Evolutionary conservation across 2,113 vertebrate species (phyloP).

Genomic region (Peromyscus maniculatus): DNA sequence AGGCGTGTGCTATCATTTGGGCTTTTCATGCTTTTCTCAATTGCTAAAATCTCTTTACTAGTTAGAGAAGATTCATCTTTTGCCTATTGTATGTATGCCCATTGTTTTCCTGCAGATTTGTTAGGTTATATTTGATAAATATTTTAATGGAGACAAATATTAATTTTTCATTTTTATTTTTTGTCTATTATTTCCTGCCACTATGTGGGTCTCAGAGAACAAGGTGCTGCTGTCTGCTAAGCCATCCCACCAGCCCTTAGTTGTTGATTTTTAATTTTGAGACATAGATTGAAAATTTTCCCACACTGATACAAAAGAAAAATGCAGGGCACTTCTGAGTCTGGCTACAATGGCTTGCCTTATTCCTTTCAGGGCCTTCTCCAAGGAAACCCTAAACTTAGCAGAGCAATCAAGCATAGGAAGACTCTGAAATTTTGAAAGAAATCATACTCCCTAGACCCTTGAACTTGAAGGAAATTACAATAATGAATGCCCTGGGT

Average conservation of each 20-base stretch:
- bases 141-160: slow-evolving; percentile 32
- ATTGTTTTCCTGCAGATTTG: slow-evolving; percentile 31
- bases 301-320: not conserved
- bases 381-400: not conserved
- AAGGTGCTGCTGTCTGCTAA: not conserved
- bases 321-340: not conserved
- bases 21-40: not conserved
- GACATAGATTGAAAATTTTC: not conserved
- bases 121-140: slow-evolving; percentile 28
- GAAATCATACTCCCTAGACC: not conserved
- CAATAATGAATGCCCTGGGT: not conserved
- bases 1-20: not conserved
- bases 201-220: not conserved
- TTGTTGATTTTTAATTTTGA: slow-evolving; percentile 16
- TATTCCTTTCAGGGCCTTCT: not conserved
- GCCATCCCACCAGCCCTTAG: not conserved
- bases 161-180: slow-evolving; percentile 9
- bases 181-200: not conserved
- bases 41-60: slow-evolving; percentile 51
- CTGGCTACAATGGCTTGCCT: not conserved
- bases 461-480: not conserved
- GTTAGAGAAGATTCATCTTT: slow-evolving; percentile 22
- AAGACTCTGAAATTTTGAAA: slow-evolving; percentile 39
- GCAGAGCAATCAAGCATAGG: not conserved
- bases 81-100: not conserved